phyloP scores from a whole-genome alignment of 2,797 vertebrate species.

The Lepus townsendii region DNA sequence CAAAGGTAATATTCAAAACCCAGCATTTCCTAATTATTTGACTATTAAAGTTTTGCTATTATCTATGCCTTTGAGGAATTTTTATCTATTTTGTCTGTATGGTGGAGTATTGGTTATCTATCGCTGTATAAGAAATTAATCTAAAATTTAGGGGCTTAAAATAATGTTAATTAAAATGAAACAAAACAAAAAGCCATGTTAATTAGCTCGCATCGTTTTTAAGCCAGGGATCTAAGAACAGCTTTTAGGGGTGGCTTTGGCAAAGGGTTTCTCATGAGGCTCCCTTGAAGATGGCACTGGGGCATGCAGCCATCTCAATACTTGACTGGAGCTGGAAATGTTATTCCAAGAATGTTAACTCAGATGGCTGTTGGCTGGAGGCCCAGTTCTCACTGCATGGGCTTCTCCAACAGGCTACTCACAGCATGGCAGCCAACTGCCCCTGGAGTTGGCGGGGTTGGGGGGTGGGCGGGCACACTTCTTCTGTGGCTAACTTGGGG shows the following conservation, averaged over 20 bases:
- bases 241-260: background rate
- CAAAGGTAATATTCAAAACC: background rate
- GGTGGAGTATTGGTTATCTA: background rate
- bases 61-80: background rate
- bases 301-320: background rate
- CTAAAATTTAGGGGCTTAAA: background rate
- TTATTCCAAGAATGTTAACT: background rate
- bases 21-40: slow-evolving; percentile 31
- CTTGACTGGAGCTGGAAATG: background rate
- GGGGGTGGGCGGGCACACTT: background rate
- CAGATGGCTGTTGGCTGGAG: background rate
- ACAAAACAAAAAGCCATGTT: background rate
- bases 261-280: background rate
- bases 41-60: background rate
- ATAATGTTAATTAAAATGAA: background rate
- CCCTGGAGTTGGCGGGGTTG: background rate
- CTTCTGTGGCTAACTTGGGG: background rate
- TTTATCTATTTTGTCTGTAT: slow-evolving; percentile 12
- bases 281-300: background rate
- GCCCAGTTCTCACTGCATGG: background rate
- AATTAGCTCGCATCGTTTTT: background rate
- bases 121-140: background rate
- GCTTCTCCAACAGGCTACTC: background rate
- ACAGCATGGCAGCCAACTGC: background rate
- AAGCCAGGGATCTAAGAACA: background rate